Evolutionary conservation across 2,888 invertebrate genomes (phyloP), one percentile per base, ranked within the genome.

Genomic region (Molorchus minor): DNA sequence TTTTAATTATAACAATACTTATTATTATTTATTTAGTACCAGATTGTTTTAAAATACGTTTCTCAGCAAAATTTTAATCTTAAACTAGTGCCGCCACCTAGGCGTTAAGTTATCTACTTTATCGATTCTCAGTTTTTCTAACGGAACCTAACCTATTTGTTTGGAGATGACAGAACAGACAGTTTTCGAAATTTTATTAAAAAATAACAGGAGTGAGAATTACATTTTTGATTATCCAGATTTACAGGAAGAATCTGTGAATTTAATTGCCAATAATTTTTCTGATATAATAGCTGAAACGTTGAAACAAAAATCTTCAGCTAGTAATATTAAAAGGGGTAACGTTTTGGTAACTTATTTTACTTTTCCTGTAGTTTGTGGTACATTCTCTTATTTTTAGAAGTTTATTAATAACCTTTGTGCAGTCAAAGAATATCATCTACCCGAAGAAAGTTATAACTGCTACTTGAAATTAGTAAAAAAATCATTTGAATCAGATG

Each of bases 231-330:
- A 68, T 54, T 69, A 52, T 61, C 64, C 70, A 10, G 46, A 61
- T 55, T 55, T 70, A 43, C 67, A 68, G 54, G 54, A 33, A 19
- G 62, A 67, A 55, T 51, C 65, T 10, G 62, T 61, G 8, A 49
- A 61, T 19, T 15, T 44, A 35, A 62, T 71, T 61, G 55, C 68
- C 8, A 56, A 43, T 33, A 66, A 68, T 47, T 52, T 72, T 29
- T 52, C 67, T 12, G 62, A 70, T 17, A 51, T 66, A 13, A 63
- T 71, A 35, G 70, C 64, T 49, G 65, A 66, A 35, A 62, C 67
- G 3, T 56, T 69, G 15, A 68, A 68, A 51, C 56, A 62, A 20
- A 69, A 69, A 54, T 69, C 67, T n/a, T 51, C 40, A 35, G 54
- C 62, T 3, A 66, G 67, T 55, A 56, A 53, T 4, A 40, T 40